These are phyloP conservation scores for Psilopsiagon aurifrons DNA, from an alignment of 2,113 vertebrate genomes.

Conservation along the genomic window DNA sequence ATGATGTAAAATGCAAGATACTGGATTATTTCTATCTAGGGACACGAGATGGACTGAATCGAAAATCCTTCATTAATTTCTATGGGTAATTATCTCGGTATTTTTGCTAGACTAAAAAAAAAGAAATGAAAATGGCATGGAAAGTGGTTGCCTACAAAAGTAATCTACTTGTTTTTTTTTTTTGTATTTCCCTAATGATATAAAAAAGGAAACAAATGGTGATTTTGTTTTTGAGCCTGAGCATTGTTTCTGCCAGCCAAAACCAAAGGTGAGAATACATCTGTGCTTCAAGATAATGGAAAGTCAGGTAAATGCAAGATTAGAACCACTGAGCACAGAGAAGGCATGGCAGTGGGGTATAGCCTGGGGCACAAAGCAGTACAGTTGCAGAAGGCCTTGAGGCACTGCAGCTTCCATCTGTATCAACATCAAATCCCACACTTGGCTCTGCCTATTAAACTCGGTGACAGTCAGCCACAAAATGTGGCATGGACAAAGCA, in stretches of 20 bases:
- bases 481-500: not conserved
- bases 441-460: not conserved
- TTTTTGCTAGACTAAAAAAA: not conserved
- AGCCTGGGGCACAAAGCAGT: rapidly evolving
- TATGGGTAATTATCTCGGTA: conserved; percentile 1
- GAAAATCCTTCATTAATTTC: conserved; percentile 23
- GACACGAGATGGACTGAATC: not conserved
- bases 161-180: not conserved
- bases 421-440: rapidly evolving
- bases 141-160: not conserved
- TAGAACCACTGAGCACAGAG: not conserved
- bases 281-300: not conserved
- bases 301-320: not conserved
- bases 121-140: not conserved
- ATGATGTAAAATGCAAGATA: not conserved
- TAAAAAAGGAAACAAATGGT: not conserved
- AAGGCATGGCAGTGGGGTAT: not conserved
- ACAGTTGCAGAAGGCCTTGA: not conserved
- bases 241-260: not conserved
- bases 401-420: not conserved
- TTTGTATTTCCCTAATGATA: not conserved
- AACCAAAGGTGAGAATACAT: not conserved
- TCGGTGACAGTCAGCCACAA: not conserved
- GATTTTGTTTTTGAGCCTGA: not conserved
- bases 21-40: not conserved